A percentile compares a stretch with the other conserved stretches of the same genome.
Conservation (phyloP, 2,888 invertebrate genomes). For the Autographa gamma region DNA sequence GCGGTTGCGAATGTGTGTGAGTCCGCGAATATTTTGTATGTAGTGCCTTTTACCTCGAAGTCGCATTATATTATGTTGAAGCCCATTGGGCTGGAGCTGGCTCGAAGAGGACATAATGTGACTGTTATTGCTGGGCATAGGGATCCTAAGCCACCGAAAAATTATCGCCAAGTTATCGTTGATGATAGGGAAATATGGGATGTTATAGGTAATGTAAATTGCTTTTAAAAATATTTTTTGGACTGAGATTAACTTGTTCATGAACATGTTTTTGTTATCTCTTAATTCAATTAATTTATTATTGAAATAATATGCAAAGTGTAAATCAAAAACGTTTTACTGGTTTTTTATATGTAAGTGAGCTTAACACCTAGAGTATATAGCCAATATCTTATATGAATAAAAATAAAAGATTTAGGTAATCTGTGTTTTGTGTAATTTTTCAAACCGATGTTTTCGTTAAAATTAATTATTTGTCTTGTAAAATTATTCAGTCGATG, state of each 20-base stretch:
- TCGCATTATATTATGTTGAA: slow-evolving; percentile 85
- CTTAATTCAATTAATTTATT: too few species aligned
- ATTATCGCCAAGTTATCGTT: slow-evolving; percentile 78
- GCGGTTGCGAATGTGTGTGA: slow-evolving; percentile 54
- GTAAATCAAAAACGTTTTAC: too few species aligned
- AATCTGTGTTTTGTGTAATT: too few species aligned
- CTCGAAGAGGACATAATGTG: slow-evolving; percentile 86
- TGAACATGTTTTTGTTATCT: background rate
- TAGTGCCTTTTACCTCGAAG: slow-evolving; percentile 83
- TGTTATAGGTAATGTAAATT: slow-evolving; percentile 69
- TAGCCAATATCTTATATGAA: too few species aligned
- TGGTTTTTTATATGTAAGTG: too few species aligned
- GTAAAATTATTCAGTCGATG: too few species aligned
- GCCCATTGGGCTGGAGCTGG: slow-evolving; percentile 83
- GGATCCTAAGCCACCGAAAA: slow-evolving; percentile 73
- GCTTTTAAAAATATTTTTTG: background rate
- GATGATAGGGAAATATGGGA: slow-evolving; percentile 81
- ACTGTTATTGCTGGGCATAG: slow-evolving; percentile 82
- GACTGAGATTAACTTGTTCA: background rate
- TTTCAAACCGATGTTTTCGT: too few species aligned
- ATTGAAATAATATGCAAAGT: background rate
- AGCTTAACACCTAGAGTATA: too few species aligned
- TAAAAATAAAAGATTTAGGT: too few species aligned
- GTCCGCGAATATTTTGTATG: slow-evolving; percentile 81
- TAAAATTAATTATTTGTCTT: too few species aligned